Conservation (phyloP, 1,140 invertebrate genomes). For the Papilio glaucus region DNA sequence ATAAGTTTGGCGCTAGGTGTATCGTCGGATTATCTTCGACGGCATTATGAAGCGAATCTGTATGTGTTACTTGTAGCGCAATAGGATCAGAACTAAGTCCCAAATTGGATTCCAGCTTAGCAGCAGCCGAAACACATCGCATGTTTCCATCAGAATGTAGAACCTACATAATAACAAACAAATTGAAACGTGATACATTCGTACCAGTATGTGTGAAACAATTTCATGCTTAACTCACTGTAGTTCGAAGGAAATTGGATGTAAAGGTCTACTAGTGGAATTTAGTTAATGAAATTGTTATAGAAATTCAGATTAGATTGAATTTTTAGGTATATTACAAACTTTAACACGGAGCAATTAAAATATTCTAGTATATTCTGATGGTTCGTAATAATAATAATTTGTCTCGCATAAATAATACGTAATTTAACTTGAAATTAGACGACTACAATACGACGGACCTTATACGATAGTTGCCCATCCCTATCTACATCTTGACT, state of each 20-base stretch:
- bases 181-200: too few relatives aligned
- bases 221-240: not conserved
- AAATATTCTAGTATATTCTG: too few relatives aligned
- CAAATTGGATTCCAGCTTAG: not conserved
- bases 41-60: not conserved
- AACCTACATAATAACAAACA: not conserved
- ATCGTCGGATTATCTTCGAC: too few relatives aligned
- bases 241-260: not conserved
- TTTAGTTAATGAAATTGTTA: not conserved
- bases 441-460: too few relatives aligned
- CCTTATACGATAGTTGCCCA: too few relatives aligned
- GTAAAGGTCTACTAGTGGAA: conserved; percentile 7
- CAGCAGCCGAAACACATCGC: not conserved
- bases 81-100: not conserved
- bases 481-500: too few relatives aligned
- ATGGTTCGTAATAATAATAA: too few relatives aligned
- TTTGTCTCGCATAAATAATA: too few relatives aligned
- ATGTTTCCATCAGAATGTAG: not conserved
- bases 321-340: not conserved
- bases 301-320: not conserved
- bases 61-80: not conserved
- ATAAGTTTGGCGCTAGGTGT: too few relatives aligned
- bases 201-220: too few relatives aligned
- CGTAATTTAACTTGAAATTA: too few relatives aligned
- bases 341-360: too few relatives aligned